Evolutionary conservation across 2,113 vertebrate genomes (phyloP).

Genomic region (Bufo bufo): DNA sequence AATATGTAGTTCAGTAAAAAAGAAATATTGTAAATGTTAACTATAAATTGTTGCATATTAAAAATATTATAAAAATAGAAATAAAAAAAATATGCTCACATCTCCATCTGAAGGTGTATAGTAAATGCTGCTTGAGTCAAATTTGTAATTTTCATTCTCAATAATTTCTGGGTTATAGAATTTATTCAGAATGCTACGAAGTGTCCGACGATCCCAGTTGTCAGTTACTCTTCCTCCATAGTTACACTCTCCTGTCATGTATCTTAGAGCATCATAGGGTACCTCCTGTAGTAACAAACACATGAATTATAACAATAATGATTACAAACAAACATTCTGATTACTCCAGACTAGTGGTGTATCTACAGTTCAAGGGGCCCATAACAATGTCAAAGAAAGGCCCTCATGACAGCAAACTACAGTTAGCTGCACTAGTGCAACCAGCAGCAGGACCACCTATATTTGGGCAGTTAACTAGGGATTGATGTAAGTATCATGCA

Average conservation of each 20-base stretch:
- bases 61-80: too few relatives aligned
- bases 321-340: background rate
- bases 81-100: slow-evolving; percentile 63
- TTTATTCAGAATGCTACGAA: slow-evolving; percentile 79
- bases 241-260: slow-evolving; percentile 86
- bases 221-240: slow-evolving; percentile 85
- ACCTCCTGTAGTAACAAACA: slow-evolving; percentile 70
- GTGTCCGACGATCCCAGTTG: slow-evolving; percentile 81
- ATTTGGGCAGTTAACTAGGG: too few relatives aligned
- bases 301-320: background rate
- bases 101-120: slow-evolving; percentile 75
- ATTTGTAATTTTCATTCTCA: slow-evolving; percentile 72
- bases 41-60: too few relatives aligned
- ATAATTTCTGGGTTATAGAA: slow-evolving; percentile 76
- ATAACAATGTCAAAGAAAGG: background rate
- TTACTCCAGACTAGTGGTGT: background rate
- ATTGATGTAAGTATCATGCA: too few relatives aligned
- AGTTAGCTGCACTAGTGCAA: background rate
- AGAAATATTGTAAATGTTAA: too few relatives aligned
- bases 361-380: background rate
- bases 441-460: background rate
- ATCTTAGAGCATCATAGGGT: slow-evolving; percentile 81
- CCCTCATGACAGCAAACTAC: too few relatives aligned
- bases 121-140: slow-evolving; percentile 84
- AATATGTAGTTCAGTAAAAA: too few relatives aligned